These are phyloP conservation scores for Lucilia cuprina DNA, from an alignment of 1,140 invertebrate species.

Conservation along the genomic window DNA sequence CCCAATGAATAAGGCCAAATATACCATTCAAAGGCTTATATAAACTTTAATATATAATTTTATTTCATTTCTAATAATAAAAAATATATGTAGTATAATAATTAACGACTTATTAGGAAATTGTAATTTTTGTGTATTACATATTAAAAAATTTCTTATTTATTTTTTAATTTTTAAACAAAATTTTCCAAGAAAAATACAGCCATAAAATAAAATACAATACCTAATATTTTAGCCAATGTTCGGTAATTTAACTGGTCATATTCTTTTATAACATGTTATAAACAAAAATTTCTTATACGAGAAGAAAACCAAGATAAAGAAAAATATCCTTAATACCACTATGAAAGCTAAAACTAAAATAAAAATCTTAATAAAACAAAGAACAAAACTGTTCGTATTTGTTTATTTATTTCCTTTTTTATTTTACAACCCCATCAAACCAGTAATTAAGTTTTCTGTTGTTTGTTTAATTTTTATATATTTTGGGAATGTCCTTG, in stretches of 20 bases:
- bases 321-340: background rate
- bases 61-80: no score
- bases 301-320: background rate
- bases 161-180: background rate
- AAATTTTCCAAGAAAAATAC: background rate
- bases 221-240: background rate
- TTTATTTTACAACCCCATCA: constrained; percentile 5
- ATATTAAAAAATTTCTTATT: background rate
- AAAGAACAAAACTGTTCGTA: background rate
- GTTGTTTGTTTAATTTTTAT: background rate
- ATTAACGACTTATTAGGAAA: no score
- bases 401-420: background rate
- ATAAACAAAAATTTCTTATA: constrained; percentile 21
- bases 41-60: no score
- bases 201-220: background rate
- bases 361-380: background rate
- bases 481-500: background rate
- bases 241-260: constrained; percentile 27
- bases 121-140: no score
- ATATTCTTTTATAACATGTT: constrained; percentile 23
- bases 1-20: no score
- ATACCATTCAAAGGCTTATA: no score
- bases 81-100: no score
- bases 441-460: constrained; percentile 12
- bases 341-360: background rate